Percentiles rank a stretch among this genome's conserved stretches.
These are phyloP conservation scores for Orchesella cincta DNA, from an alignment of 1,140 invertebrate species.

Conservation along the genomic window DNA sequence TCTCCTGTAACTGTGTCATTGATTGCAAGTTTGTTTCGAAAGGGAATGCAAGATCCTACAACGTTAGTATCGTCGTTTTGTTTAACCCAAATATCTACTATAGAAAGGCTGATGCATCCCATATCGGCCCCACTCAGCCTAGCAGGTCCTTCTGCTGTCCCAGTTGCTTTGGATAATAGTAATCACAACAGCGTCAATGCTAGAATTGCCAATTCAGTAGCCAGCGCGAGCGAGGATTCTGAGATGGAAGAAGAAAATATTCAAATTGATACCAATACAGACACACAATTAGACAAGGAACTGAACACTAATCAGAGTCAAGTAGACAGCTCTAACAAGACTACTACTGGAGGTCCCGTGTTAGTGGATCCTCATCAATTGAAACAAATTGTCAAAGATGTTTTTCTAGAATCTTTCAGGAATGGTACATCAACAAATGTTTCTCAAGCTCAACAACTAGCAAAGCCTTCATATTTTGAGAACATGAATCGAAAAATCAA, in stretches of 20 bases:
- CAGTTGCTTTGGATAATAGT: not conserved
- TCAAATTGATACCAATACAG: not conserved
- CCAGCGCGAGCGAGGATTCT: not conserved
- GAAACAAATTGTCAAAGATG: too few species aligned
- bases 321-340: too few species aligned
- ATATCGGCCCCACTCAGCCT: conserved; percentile 8
- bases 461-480: too few species aligned
- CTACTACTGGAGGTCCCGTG: too few species aligned
- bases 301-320: too few species aligned
- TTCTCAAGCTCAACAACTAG: too few species aligned
- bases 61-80: conserved; percentile 2
- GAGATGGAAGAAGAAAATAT: not conserved
- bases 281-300: too few species aligned
- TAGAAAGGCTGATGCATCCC: conserved; percentile 43
- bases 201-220: not conserved
- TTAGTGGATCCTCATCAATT: too few species aligned
- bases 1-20: conserved; percentile 26
- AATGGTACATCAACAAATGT: too few species aligned
- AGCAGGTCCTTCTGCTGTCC: not conserved
- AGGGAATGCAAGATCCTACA: conserved; percentile 26
- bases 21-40: conserved; percentile 8
- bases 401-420: too few species aligned
- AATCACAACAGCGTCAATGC: not conserved
- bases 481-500: too few species aligned
- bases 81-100: not conserved